Base-by-base conservation (phyloP, 2,113 vertebrate species). In the Oreochromis niloticus region DNA sequence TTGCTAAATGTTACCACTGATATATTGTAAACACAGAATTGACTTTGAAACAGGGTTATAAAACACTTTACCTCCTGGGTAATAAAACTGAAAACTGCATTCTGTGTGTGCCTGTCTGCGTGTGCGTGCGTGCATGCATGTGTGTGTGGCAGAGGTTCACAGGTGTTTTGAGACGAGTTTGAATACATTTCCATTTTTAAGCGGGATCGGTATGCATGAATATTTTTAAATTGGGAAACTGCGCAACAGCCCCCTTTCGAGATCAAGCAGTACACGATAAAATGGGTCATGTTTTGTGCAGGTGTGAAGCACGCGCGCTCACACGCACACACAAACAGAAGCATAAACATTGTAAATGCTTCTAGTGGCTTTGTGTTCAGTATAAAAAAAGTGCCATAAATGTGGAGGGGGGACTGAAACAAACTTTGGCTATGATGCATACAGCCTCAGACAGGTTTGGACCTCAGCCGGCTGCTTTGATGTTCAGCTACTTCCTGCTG, bases 151-250 rank as follows among this genome's bases (percentile, higher is more conserved):
- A 82, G 43, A 66, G 89, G 83, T 95, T 95, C 95, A 94, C 94
- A 94, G 93, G 95, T 95, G 94, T 93, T 94, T 87, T 91, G 85
- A 94, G 94, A 93, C 81, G 61, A 93, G 84, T 88, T 82, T 82
- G 93, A 95, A 95, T 95, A 95, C 50, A 94, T 95, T 96, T 96
- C 84, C 90, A 95, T 95, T 93, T 95, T 94, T 93, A 93, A 93
- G 82, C 57, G 66, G 88, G 87, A 91, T 91, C 71, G 27, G 88
- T 86, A 91, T 95, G 92, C 91, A 94, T 93, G 91, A 88, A 95
- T 93, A 93, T 88, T 93, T 93, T 91, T 90, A 93, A 89, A 95
- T 88, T 86, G 88, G 87, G 61, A 85, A 91, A 94, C 91, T 86
- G 92, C 91, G 90, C 83, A 90, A 91, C 92, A 92, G 84, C 48